A percentile compares a stretch with the other conserved stretches of the same genome.
Evolutionary conservation across 2,113 vertebrate genomes (phyloP).

Genomic region (Callorhinus ursinus): DNA sequence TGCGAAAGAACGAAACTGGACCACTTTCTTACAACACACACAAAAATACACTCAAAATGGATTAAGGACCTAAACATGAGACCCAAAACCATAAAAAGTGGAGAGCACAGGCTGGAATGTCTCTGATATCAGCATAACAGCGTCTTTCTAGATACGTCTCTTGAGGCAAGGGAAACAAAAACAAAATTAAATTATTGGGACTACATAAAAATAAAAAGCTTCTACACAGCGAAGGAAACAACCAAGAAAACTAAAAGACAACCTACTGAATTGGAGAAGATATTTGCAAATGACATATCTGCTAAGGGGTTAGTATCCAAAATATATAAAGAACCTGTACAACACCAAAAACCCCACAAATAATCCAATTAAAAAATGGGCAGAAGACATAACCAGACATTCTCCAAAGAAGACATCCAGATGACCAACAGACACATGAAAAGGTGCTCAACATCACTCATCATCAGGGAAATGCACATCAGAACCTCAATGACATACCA

Average conservation of each 20-base stretch:
- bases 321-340: not conserved
- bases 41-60: not conserved
- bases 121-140: not conserved
- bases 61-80: not conserved
- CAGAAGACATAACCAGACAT: not conserved
- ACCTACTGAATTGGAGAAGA: not conserved
- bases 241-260: not conserved
- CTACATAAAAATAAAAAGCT: not conserved
- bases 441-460: not conserved
- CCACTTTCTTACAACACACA: not conserved
- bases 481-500: not conserved
- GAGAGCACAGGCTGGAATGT: not conserved
- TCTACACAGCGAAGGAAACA: not conserved
- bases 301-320: not conserved
- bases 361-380: not conserved
- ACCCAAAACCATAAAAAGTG: not conserved
- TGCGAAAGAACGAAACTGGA: not conserved
- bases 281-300: not conserved
- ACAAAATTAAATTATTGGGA: not conserved
- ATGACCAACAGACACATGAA: not conserved
- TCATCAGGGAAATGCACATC: not conserved
- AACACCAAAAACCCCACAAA: not conserved
- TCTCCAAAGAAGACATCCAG: not conserved
- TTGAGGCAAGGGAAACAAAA: not conserved
- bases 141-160: not conserved